A percentile compares a stretch with the other conserved stretches of the same genome.
phyloP scores from a whole-genome alignment of 2,797 vertebrate species.

The Rhynchotus rufescens region DNA sequence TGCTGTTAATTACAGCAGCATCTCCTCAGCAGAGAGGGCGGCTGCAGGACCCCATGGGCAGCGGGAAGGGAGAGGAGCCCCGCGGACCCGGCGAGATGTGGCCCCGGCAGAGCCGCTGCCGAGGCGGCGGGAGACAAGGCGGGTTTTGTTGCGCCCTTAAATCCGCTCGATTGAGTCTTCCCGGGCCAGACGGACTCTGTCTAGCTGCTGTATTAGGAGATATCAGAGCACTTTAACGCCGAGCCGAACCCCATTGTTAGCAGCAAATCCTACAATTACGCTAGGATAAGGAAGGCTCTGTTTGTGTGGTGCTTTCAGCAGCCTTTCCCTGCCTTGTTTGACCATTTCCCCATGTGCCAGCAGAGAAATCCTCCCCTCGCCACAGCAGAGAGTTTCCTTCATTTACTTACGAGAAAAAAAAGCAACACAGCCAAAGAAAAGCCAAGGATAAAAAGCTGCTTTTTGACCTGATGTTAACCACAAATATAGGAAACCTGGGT shows the following conservation, averaged over 20 bases:
- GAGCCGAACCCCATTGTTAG: rapidly evolving
- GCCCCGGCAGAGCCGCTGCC: background rate
- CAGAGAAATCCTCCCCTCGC: rapidly evolving
- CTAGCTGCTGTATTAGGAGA: background rate
- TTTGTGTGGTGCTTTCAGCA: rapidly evolving
- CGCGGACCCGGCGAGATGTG: rapidly evolving
- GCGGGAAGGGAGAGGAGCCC: too few relatives aligned
- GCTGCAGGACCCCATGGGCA: rapidly evolving
- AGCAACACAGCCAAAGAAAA: rapidly evolving
- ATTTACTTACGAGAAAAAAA: rapidly evolving
- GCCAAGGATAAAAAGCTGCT: background rate
- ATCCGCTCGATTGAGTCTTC: background rate
- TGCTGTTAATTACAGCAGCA: background rate
- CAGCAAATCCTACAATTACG: rapidly evolving
- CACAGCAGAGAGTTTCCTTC: rapidly evolving
- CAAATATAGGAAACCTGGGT: rapidly evolving
- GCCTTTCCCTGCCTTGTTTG: background rate
- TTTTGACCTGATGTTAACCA: rapidly evolving
- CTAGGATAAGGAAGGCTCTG: rapidly evolving
- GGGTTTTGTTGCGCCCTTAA: background rate
- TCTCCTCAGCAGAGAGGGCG: background rate
- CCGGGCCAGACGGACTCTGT: background rate
- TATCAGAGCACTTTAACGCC: rapidly evolving
- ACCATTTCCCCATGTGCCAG: background rate
- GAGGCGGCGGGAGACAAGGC: rapidly evolving